Conservation (phyloP, 2,888 invertebrate genomes). For the Mythimna impura region DNA sequence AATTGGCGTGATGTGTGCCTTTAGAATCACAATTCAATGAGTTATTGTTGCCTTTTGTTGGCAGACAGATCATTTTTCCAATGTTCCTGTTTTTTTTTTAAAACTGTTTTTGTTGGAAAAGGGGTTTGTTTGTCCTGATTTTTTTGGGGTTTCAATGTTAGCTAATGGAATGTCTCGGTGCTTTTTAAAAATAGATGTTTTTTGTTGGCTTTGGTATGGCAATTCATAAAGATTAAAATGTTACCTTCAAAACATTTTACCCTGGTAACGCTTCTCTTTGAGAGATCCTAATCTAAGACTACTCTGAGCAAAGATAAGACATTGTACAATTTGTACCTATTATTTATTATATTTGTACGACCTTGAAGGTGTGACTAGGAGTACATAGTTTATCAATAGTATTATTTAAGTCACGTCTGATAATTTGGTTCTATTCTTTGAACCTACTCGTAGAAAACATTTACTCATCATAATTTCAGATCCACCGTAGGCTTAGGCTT, state of each 20-base stretch:
- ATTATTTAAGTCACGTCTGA: slow-evolving; percentile 6
- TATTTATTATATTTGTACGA: too few relatives aligned
- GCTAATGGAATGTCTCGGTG: background rate
- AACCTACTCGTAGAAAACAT: too few relatives aligned
- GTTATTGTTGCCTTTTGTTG: slow-evolving; percentile 48
- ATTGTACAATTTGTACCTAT: too few relatives aligned
- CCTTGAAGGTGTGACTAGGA: slow-evolving; percentile 3
- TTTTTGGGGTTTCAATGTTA: background rate
- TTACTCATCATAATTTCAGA: too few relatives aligned
- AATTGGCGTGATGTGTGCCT: slow-evolving; percentile 72
- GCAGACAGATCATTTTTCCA: slow-evolving; percentile 34
- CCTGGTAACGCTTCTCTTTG: slow-evolving; percentile 12
- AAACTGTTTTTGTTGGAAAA: slow-evolving; percentile 22
- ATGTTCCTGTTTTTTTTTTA: slow-evolving; percentile 19
- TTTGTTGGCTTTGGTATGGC: background rate
- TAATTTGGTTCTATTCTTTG: background rate
- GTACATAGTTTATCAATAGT: background rate
- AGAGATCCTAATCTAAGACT: slow-evolving; percentile 14
- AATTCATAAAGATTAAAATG: background rate
- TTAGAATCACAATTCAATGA: slow-evolving; percentile 64
- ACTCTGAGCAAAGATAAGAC: slow-evolving; percentile 14
- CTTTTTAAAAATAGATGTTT: background rate
- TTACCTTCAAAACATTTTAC: slow-evolving; percentile 4
- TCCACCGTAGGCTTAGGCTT: too few relatives aligned
- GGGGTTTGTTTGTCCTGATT: background rate